Percentiles rank a stretch among this genome's conserved stretches.
Evolutionary conservation across 92 coral and sea anemone species (phyloP).

Genomic region (Virgularia gustaviana): DNA sequence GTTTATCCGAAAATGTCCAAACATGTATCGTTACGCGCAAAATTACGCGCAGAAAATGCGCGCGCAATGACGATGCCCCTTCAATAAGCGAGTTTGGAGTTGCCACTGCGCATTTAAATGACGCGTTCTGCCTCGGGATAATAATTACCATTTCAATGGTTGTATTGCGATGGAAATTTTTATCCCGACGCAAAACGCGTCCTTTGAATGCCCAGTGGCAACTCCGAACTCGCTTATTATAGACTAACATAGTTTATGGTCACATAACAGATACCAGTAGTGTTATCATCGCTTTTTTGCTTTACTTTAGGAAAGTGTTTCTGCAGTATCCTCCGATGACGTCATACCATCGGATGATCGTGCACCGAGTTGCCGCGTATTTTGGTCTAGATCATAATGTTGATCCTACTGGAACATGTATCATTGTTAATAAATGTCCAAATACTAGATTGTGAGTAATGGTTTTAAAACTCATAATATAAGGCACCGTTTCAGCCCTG

Average conservation of each 20-base stretch:
- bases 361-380: constrained; percentile 97
- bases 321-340: constrained; percentile 98
- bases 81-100: neutral
- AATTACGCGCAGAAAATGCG: neutral
- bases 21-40: neutral
- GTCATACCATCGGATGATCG: constrained; percentile 96
- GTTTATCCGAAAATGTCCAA: neutral
- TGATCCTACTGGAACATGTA: constrained; percentile 89
- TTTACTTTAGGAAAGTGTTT: constrained; percentile 61
- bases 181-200: too few relatives aligned
- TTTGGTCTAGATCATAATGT: constrained; percentile 99
- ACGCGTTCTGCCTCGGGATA: too few relatives aligned
- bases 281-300: neutral
- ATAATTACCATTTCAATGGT: too few relatives aligned
- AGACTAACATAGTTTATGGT: neutral
- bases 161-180: neutral
- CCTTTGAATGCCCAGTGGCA: too few relatives aligned
- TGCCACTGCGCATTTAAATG: too few relatives aligned
- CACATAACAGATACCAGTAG: neutral
- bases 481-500: neutral
- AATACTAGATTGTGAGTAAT: constrained; percentile 99
- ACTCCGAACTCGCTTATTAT: too few relatives aligned
- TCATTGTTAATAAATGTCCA: constrained; percentile 76
- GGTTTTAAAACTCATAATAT: neutral
- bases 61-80: neutral